Evolutionary conservation across 2,888 invertebrate species (phyloP).

Genomic region (Ochropleura leucogaster): DNA sequence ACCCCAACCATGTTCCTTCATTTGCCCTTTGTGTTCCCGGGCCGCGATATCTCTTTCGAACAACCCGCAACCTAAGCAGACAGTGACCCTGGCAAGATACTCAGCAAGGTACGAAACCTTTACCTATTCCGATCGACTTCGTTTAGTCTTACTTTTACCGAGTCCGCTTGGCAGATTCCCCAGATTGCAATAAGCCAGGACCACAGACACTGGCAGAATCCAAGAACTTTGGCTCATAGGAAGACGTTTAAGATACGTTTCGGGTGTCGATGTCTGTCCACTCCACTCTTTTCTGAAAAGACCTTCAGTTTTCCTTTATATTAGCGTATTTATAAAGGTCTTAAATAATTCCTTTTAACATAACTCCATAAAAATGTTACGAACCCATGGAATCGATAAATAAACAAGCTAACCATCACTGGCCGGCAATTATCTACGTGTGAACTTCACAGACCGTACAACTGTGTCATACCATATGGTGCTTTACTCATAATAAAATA

Average conservation of each 20-base stretch:
- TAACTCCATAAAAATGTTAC: slow-evolving; percentile 71
- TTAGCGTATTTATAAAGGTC: neutral
- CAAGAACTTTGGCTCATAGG: neutral
- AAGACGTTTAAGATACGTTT: neutral
- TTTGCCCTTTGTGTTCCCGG: too few relatives aligned
- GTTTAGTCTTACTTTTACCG: neutral
- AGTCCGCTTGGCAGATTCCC: too few relatives aligned
- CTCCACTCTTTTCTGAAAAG: neutral
- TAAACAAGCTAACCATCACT: slow-evolving; percentile 63
- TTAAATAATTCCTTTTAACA: neutral
- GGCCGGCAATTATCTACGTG: slow-evolving; percentile 72
- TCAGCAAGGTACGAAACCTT: neutral
- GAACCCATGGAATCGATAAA: slow-evolving; percentile 74
- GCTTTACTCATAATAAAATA: neutral
- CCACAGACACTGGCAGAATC: neutral
- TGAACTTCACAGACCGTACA: slow-evolving; percentile 64
- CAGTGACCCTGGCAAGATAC: too few relatives aligned
- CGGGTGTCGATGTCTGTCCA: neutral
- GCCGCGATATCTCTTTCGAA: too few relatives aligned
- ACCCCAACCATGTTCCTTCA: too few relatives aligned
- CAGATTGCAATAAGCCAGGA: neutral
- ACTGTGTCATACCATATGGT: slow-evolving; percentile 23
- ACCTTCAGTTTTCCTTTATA: neutral
- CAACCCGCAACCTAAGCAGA: too few relatives aligned
- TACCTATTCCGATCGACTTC: neutral